Evolutionary conservation across 2,888 invertebrate species (phyloP), one percentile per base, ranked within the genome.

Genomic region (Pristionchus fissidentatus): DNA sequence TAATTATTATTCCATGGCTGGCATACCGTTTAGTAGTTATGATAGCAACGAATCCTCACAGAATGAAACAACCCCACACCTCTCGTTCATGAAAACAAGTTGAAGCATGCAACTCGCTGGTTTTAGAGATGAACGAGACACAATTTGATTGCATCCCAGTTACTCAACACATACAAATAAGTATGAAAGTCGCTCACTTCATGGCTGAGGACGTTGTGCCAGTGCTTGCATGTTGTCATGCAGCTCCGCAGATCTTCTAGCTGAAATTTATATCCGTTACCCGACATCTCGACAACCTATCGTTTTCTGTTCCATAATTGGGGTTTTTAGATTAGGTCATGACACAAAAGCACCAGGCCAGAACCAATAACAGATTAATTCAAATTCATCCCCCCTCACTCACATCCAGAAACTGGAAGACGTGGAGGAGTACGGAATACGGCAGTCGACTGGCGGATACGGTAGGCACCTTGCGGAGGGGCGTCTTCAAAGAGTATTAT

Each of bases 161-260:
- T 7, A 55, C 7, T 13, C 8, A n/a, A 15, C 22, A 4, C 8
- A 15, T 55, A 55, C 22, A 22, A 55, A 55, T 22, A 4, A 55
- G 15, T 55, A 55, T n/a, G 29, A 13, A 26, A 22, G 15, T 15
- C 26, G 55, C 80, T 15, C 41, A 89, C 97, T 85, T 90, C 88
- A 26, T 87, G 78, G 19, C 95, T 95, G 84, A 98, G 94, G 93
- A 96, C 95, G 92, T 95, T 95, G 93, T 96, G 95, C 98, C 98
- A 98, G 92, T 95, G 95, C 93, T 96, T 96, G 93, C 98, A 98
- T 83, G 97, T 97, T 89, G 97, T 94, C 86, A 96, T 95, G 94
- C 97, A 97, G 93, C 95, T 96, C 91, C 95, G 94, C 87, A 98
- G 94, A 93, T 98, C 97, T 92, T 83, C 84, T n/a, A 90, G 75